These are phyloP conservation scores for Melieria crassipennis DNA, from an alignment of 2,888 invertebrate genomes.

Conservation along the genomic window DNA sequence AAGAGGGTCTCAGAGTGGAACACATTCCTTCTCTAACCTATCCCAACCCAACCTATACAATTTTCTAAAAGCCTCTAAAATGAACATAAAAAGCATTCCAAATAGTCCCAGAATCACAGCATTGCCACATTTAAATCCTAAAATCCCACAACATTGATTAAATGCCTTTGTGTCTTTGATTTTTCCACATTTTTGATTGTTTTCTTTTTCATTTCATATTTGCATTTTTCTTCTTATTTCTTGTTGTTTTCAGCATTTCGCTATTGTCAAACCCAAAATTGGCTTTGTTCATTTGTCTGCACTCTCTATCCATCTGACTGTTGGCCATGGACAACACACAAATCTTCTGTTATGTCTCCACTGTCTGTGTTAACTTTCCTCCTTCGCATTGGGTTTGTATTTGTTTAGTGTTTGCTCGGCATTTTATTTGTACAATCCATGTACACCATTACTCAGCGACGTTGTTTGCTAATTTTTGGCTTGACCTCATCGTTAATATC, in stretches of 20 bases:
- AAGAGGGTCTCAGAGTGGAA: too few species aligned
- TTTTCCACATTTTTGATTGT: background rate
- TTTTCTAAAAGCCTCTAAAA: too few species aligned
- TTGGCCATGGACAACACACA: background rate
- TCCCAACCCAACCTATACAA: too few species aligned
- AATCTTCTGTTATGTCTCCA: conserved; percentile 13
- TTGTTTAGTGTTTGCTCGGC: conserved; percentile 7
- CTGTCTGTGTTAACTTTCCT: conserved; percentile 18
- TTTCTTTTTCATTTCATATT: background rate
- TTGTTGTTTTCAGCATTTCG: background rate
- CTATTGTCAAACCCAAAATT: background rate
- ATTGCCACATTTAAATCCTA: too few species aligned
- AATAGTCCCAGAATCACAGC: too few species aligned
- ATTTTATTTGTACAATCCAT: conserved; percentile 9
- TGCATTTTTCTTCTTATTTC: background rate
- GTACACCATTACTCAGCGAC: conserved; percentile 20
- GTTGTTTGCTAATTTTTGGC: conserved; percentile 13
- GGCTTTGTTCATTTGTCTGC: conserved; percentile 5
- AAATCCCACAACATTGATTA: background rate
- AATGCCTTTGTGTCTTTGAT: background rate
- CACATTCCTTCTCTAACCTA: too few species aligned
- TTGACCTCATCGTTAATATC: conserved; percentile 4
- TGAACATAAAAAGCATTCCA: too few species aligned
- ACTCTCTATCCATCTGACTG: too few species aligned
- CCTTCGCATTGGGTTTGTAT: conserved; percentile 4